Evolutionary conservation across 2,113 vertebrate species (phyloP).

Genomic region (Rhynchomys soricoides): DNA sequence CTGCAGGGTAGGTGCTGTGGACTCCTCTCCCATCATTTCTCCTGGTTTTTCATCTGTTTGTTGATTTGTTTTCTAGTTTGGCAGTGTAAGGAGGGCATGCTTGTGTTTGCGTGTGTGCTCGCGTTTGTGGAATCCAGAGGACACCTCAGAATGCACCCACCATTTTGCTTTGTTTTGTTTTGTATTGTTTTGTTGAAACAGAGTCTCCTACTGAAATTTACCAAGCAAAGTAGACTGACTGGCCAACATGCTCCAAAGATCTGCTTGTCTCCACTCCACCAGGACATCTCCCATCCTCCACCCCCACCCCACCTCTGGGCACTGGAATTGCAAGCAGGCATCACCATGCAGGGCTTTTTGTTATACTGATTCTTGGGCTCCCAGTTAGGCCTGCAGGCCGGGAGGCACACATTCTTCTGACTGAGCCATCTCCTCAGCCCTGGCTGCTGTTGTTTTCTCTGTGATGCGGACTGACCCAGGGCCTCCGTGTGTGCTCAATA

Average conservation of each 20-base stretch:
- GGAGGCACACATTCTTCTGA: background rate
- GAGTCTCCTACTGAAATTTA: background rate
- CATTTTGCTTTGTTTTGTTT: background rate
- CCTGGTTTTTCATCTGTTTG: no score
- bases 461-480: background rate
- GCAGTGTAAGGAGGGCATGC: background rate
- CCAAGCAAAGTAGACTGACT: background rate
- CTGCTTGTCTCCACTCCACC: background rate
- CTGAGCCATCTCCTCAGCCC: background rate
- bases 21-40: background rate
- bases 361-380: background rate
- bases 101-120: background rate
- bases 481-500: background rate
- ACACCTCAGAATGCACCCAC: background rate
- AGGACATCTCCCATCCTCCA: background rate
- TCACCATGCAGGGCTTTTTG: background rate
- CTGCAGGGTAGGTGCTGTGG: rapidly evolving
- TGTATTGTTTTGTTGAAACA: background rate
- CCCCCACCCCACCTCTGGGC: background rate
- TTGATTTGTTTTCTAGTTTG: background rate
- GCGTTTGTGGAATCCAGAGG: background rate
- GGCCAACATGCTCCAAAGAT: no score
- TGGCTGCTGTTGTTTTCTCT: background rate
- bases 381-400: background rate
- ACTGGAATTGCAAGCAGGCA: background rate